These are phyloP conservation scores for Nysson spinosus DNA, from an alignment of 2,888 invertebrate species.

Conservation along the genomic window DNA sequence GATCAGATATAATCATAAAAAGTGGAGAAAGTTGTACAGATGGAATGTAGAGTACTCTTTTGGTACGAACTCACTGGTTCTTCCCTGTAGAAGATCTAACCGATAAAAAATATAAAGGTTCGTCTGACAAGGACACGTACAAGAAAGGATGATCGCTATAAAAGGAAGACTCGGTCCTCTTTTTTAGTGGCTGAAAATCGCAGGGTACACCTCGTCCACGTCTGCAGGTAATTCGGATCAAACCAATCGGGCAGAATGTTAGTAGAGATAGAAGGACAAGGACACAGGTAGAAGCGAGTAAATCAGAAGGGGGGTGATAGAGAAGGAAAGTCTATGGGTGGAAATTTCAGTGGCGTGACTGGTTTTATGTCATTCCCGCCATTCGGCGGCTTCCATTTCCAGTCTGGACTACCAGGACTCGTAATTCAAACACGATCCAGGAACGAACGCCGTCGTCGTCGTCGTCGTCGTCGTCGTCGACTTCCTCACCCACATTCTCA, in stretches of 20 bases:
- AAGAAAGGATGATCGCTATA: constrained; percentile 21
- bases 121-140: constrained; percentile 7
- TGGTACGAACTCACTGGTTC: neutral
- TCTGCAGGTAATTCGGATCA: constrained; percentile 33
- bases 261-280: constrained; percentile 12
- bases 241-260: constrained; percentile 40
- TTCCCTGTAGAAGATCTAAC: neutral
- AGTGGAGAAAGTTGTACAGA: neutral
- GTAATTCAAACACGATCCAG: constrained; percentile 60
- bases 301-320: constrained; percentile 1
- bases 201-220: constrained; percentile 23
- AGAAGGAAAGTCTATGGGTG: constrained; percentile 20
- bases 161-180: constrained; percentile 25
- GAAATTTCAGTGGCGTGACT: constrained; percentile 58
- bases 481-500: constrained; percentile 51
- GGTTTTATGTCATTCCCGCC: constrained; percentile 66
- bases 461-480: constrained; percentile 52
- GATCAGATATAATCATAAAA: constrained; percentile 22
- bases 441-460: constrained; percentile 57
- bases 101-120: constrained; percentile 15
- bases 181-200: constrained; percentile 17
- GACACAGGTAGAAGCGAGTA: neutral
- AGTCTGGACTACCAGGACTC: constrained; percentile 61
- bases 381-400: constrained; percentile 69
- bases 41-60: neutral